Evolutionary conservation across 2,888 invertebrate genomes (phyloP).

Genomic region (Pinctada fucata): DNA sequence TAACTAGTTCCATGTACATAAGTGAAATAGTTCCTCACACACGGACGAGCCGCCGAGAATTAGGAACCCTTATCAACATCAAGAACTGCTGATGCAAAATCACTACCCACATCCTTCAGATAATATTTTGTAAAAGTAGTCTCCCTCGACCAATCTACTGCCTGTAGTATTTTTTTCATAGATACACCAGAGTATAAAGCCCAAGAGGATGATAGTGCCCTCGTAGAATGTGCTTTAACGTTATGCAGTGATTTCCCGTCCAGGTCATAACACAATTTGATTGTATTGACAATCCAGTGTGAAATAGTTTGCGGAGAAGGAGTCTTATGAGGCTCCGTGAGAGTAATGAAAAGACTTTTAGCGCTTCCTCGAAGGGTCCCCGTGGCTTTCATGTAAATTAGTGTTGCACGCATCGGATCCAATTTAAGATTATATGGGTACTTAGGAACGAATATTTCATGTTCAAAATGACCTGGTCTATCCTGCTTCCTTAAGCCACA

Average conservation of each 20-base stretch:
- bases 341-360: neutral
- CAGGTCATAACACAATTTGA: neutral
- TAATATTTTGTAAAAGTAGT: neutral
- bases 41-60: neutral
- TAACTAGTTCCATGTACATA: no score
- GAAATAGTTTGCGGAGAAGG: neutral
- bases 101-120: neutral
- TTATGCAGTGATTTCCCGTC: neutral
- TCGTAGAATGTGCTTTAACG: neutral
- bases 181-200: neutral
- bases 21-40: neutral
- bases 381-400: neutral
- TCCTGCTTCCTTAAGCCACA: neutral
- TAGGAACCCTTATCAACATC: neutral
- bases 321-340: neutral
- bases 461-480: neutral
- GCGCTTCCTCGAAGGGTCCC: neutral
- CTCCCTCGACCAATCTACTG: neutral
- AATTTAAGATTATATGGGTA: neutral
- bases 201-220: neutral
- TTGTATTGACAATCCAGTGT: neutral
- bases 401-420: neutral
- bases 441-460: neutral
- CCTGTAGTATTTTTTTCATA: neutral
- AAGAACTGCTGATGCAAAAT: neutral